These are phyloP conservation scores for Cephalophus harveyi DNA, from an alignment of 2,113 vertebrate species.

Conservation along the genomic window DNA sequence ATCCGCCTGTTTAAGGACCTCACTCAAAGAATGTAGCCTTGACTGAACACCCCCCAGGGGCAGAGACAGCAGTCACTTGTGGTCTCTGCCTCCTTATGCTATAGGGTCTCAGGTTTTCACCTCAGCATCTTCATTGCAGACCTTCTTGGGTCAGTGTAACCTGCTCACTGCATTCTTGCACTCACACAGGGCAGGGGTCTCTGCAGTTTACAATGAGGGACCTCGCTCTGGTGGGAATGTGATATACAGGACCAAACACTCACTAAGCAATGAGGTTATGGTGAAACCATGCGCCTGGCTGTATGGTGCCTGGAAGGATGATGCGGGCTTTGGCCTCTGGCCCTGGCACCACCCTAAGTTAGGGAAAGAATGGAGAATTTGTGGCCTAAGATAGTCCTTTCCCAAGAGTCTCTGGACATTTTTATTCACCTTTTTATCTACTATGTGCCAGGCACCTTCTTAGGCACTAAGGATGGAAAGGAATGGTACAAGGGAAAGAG, in stretches of 20 bases:
- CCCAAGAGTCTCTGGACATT: not conserved
- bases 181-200: not conserved
- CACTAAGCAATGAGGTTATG: not conserved
- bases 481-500: not conserved
- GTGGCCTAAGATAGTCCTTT: not conserved
- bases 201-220: not conserved
- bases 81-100: not conserved
- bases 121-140: not conserved
- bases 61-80: not conserved
- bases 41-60: not conserved
- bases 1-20: not conserved
- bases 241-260: not conserved
- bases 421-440: not conserved
- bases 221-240: not conserved
- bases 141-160: not conserved
- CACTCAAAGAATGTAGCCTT: not conserved
- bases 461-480: not conserved
- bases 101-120: not conserved
- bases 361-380: not conserved
- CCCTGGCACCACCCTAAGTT: not conserved
- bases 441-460: not conserved
- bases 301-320: not conserved
- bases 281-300: not conserved
- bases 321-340: not conserved
- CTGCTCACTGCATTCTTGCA: not conserved